Conservation (phyloP, 1,140 invertebrate genomes). For the Coelopa frigida region DNA sequence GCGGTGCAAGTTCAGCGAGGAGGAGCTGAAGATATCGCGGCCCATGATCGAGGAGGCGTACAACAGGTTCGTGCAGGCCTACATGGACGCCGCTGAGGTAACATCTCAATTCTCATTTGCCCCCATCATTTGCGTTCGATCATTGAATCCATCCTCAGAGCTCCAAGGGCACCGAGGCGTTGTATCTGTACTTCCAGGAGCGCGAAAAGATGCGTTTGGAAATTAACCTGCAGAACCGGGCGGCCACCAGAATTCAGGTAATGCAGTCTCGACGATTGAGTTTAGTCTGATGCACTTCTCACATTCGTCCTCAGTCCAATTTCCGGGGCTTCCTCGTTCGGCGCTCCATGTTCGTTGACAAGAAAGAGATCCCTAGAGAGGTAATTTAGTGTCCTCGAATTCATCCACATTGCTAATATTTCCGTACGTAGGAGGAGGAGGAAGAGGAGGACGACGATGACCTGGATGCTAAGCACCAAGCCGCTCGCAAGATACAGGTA, state of each 20-base stretch:
- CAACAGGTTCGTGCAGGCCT: constrained; percentile 36
- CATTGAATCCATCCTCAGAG: constrained; percentile 11
- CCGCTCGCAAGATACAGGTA: constrained; percentile 11
- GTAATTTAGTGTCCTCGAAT: no score
- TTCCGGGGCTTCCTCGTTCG: constrained; percentile 29
- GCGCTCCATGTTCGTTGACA: constrained; percentile 11
- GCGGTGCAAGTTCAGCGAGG: constrained; percentile 28
- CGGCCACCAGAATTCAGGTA: constrained; percentile 30
- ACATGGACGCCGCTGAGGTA: constrained; percentile 28
- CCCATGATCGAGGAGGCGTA: constrained; percentile 38
- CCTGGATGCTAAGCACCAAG: not conserved
- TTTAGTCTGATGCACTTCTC: not conserved
- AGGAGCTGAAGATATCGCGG: constrained; percentile 25
- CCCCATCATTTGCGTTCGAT: not conserved
- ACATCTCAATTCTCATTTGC: not conserved
- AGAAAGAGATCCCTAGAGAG: no score
- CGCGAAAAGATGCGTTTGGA: constrained; percentile 30
- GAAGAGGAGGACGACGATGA: no score
- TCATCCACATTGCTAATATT: no score
- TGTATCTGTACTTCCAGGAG: constrained; percentile 38
- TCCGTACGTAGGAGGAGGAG: no score
- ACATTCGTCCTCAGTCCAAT: constrained; percentile 12
- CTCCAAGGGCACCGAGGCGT: constrained; percentile 28
- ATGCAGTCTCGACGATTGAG: not conserved
- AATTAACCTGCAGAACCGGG: constrained; percentile 13